These are phyloP conservation scores for Drosophila kanekoi DNA, from an alignment of 2,888 invertebrate genomes.

Conservation along the genomic window DNA sequence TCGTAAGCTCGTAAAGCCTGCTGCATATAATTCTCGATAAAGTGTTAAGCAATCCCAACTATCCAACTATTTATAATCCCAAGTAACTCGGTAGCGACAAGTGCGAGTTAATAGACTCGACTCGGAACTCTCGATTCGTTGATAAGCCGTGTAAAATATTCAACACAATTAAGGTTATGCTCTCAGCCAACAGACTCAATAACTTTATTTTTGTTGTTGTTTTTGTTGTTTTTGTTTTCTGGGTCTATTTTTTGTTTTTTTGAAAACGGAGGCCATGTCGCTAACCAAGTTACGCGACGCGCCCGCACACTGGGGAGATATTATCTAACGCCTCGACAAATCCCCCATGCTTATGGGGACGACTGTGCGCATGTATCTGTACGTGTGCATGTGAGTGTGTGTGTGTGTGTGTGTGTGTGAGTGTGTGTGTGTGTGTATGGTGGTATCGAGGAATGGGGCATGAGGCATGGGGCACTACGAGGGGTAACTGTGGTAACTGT, in stretches of 20 bases:
- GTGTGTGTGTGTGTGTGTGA: slow-evolving; percentile 1
- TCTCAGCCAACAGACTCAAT: slow-evolving; percentile 26
- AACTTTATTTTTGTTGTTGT: slow-evolving; percentile 25
- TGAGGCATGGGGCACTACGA: no score
- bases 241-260: slow-evolving; percentile 8
- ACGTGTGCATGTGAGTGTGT: slow-evolving; percentile 12
- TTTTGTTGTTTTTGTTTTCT: slow-evolving; percentile 8
- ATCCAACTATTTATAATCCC: neutral
- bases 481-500: slow-evolving; percentile 30
- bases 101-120: no score
- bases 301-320: slow-evolving; percentile 61
- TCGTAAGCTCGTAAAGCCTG: no score
- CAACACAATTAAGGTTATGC: slow-evolving; percentile 24
- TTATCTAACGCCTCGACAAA: slow-evolving; percentile 74
- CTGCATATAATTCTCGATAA: no score
- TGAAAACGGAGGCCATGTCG: slow-evolving; percentile 47
- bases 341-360: slow-evolving; percentile 61
- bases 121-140: neutral
- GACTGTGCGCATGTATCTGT: slow-evolving; percentile 20
- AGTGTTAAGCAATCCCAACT: neutral
- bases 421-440: neutral
- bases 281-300: slow-evolving; percentile 60
- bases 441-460: neutral
- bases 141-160: slow-evolving; percentile 7
- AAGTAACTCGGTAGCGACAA: neutral